Evolutionary conservation across 2,888 invertebrate genomes (phyloP), one percentile per base, ranked within the genome.

Genomic region (Thumatha senex): DNA sequence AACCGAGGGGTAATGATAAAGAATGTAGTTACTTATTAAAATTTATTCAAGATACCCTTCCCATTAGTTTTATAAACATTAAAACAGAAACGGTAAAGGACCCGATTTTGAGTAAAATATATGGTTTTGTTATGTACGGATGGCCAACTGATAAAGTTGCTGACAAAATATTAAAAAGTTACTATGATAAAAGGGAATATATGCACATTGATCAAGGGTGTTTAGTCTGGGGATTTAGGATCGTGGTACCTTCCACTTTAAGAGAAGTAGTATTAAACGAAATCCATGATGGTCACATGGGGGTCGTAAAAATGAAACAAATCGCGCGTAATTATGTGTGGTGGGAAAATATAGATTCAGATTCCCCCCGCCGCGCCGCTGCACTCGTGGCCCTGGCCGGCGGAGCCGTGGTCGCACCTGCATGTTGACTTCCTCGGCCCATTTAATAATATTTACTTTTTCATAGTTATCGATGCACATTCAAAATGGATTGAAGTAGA

Each of bases 341-440:
- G n/a, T n/a, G n/a, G n/a, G n/a, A n/a, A n/a, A n/a, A n/a, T n/a
- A n/a, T n/a, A n/a, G n/a, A n/a, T n/a, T n/a, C n/a, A n/a, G n/a
- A n/a, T n/a, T n/a, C 40, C 15, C 1, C 18, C 40, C 7, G 12
- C 18, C 40, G 29, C 40, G 3, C 40, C 40, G 18, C 40, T 24
- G 1, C 49, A 14, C 47, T n/a, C n/a, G n/a, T n/a, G n/a, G n/a
- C n/a, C n/a, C n/a, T n/a, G n/a, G n/a, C n/a, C n/a, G n/a, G n/a
- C 9, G 3, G 40, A 46, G 11, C 49, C 54, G 0, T 54, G 51
- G 51, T 9, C 43, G 0, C 34, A 49, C 14, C 24, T 57, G 10
- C 51, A 53, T 33, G 1, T 58, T 11, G 58, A 66, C 29, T 61
- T 61, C 34, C 40, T 63, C n/a, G 62, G 61, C 7, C 61, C 56